Evolutionary conservation across 2,113 vertebrate species (phyloP), one percentile per base, ranked within the genome.

Genomic region (Cryptoleucopteryx plumbea): DNA sequence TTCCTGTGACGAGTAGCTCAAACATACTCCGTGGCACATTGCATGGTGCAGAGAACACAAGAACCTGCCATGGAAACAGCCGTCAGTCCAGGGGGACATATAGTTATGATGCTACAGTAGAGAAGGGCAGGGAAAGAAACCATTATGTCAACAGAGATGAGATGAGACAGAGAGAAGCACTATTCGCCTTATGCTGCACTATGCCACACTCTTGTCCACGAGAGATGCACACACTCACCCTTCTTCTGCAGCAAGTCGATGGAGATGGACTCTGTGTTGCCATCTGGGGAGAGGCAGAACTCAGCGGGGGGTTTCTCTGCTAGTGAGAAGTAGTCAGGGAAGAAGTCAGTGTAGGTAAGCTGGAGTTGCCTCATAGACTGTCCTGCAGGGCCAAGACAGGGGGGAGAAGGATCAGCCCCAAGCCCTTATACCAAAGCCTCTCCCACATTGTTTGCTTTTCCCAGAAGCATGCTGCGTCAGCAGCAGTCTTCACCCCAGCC

Each of bases 251-350:
- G 93, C 86, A 99, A 94, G 90, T 99, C 99, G 0, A 99, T 98
- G 73, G 99, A 99, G 94, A 99, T 97, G 58, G 98, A 98, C 78
- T 98, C 98, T 1, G 98, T 98, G 93, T 95, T 99, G 52, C 98
- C 98, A 32, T 99, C 99, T 2, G 99, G 99, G 14, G 99, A 99
- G 23, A 99, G 98, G 91, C 99, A 99, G 97, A 99, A 99, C 97
- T 99, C 99, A 50, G 99, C 99, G 0, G 99, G 99, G 2, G 99
- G 99, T 45, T 98, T 99, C 98, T 99, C 99, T 0, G 99, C 98
- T 97, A 99, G 96, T 4, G 99, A 99, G 97, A 99, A 99, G 92
- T 99, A 99, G 91, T 99, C 99, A 1, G 99, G 99, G 96, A 99
- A 98, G 93, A 99, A 98, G 95, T 99, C 99, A 48, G 98, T 98